Conservation (phyloP, 2,888 invertebrate species). For the Sphaerophoria taeniata region DNA sequence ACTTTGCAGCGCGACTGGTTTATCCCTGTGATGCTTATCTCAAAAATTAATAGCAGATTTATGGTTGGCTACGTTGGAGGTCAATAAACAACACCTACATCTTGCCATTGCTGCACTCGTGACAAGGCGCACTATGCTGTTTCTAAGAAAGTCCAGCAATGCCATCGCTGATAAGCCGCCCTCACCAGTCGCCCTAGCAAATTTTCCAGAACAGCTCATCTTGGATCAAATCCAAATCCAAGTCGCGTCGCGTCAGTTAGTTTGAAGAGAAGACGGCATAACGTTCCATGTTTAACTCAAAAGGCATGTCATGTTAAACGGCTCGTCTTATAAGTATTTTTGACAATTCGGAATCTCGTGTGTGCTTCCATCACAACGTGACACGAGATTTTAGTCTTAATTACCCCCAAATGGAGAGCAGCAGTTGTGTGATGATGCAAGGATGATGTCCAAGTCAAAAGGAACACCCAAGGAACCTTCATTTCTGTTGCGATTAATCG, state of each 20-base stretch:
- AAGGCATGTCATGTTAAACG: conserved; percentile 69
- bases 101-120: conserved; percentile 35
- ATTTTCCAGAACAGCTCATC: conserved; percentile 69
- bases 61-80: conserved; percentile 74
- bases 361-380: conserved; percentile 68
- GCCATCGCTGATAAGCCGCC: conserved; percentile 65
- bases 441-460: conserved; percentile 2
- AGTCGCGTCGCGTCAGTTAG: background rate
- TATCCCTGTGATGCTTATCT: conserved; percentile 55
- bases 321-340: conserved; percentile 70
- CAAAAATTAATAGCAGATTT: conserved; percentile 73
- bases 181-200: conserved; percentile 56
- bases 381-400: conserved; percentile 78
- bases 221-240: conserved; percentile 53
- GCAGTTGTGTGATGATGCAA: conserved; percentile 40
- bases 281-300: conserved; percentile 68
- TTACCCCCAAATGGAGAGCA: conserved; percentile 73
- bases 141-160: conserved; percentile 69
- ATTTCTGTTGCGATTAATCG: conserved; percentile 65
- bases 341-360: conserved; percentile 55
- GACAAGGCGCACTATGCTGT: conserved; percentile 64
- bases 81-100: conserved; percentile 69
- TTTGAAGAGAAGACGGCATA: conserved; percentile 49
- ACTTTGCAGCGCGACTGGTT: background rate
- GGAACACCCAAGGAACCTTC: conserved; percentile 69